These are phyloP conservation scores for Morphnarchus princeps DNA, from an alignment of 2,113 vertebrate species.

Conservation along the genomic window DNA sequence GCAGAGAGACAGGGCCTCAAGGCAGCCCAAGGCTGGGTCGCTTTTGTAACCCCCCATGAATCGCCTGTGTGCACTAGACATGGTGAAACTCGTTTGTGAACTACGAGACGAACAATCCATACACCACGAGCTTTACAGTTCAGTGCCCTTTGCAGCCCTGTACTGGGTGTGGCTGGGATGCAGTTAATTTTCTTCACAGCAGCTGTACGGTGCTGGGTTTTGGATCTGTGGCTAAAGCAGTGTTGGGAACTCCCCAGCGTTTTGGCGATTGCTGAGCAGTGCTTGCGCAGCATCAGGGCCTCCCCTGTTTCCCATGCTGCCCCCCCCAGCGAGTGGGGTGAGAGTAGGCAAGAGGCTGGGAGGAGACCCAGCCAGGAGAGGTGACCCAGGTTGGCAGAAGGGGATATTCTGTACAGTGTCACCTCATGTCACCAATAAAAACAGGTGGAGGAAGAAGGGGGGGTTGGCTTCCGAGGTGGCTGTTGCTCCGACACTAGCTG, in stretches of 20 bases:
- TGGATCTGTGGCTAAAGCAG: not conserved
- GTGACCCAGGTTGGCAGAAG: not conserved
- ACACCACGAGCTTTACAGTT: not conserved
- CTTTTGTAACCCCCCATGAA: no score
- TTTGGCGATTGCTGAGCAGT: not conserved
- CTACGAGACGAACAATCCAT: no score
- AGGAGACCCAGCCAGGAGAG: not conserved
- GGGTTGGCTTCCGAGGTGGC: not conserved
- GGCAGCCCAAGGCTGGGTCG: no score
- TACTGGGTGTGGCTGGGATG: not conserved
- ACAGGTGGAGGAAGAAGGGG: not conserved
- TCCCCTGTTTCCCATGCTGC: not conserved
- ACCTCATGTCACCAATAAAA: not conserved
- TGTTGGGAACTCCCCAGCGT: not conserved
- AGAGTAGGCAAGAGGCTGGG: not conserved
- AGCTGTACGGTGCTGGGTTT: not conserved
- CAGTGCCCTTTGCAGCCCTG: not conserved
- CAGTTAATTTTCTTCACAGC: not conserved
- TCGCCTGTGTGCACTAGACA: no score
- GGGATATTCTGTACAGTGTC: not conserved
- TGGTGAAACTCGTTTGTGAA: no score
- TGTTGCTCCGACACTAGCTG: not conserved
- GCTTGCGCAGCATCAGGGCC: not conserved
- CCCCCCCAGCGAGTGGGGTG: not conserved
- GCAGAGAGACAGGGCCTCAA: no score